phyloP scores from a whole-genome alignment of 2,797 vertebrate species.

The Pitangus sulphuratus region DNA sequence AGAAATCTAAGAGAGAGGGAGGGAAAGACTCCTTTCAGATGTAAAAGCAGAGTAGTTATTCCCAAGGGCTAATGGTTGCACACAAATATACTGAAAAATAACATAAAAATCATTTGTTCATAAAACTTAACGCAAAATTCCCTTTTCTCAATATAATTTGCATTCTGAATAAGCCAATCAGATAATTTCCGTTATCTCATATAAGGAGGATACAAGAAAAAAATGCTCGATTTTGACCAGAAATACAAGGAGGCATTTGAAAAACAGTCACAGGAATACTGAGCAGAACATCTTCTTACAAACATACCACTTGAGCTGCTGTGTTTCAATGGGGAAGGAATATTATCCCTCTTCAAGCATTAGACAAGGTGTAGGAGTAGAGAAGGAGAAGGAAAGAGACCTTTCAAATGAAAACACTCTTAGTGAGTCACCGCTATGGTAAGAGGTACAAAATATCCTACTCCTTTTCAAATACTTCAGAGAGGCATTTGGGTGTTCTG shows the following conservation, averaged over 20 bases:
- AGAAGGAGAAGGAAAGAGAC: neutral
- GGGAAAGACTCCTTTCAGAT: neutral
- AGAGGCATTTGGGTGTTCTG: neutral
- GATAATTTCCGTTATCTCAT: neutral
- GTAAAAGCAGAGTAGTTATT: neutral
- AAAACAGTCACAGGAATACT: neutral
- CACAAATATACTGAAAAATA: neutral
- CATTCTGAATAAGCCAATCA: neutral
- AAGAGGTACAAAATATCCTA: neutral
- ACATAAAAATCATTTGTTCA: neutral
- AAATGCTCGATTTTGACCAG: neutral
- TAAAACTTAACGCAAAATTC: neutral
- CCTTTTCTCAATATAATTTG: neutral
- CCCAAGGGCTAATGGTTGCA: neutral
- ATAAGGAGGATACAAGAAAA: neutral
- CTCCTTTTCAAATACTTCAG: conserved; percentile 9
- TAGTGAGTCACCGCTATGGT: neutral
- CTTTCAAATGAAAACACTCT: neutral
- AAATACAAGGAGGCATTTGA: neutral
- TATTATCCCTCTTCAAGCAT: neutral
- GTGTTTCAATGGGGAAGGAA: neutral
- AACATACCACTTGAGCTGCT: neutral
- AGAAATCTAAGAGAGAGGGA: neutral
- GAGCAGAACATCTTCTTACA: neutral
- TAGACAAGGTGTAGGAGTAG: neutral